Base-by-base conservation (phyloP, 2,797 vertebrate genomes). In the Manis crassicaudata region DNA sequence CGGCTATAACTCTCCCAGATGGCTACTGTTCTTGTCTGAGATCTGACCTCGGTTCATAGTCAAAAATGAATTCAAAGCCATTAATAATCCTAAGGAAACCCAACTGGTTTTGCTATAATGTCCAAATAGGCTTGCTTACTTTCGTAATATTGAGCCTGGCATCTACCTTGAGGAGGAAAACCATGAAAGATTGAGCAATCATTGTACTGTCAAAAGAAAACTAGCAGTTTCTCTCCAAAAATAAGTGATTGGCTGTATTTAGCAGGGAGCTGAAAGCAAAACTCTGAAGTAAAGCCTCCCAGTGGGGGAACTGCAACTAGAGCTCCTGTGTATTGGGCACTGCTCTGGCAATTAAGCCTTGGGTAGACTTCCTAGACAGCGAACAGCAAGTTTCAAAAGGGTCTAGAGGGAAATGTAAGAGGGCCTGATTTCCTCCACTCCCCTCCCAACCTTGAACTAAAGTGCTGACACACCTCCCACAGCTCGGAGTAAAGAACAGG, bases 221-320 rank as follows among this genome's bases (percentile, higher is more conserved):
- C 13, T 13, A n/a, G 68, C 56, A 40, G 56, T 25, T 95, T 85
- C 35, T 88, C 72, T 94, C 43, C 67, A 79, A 95, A 46, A 96
- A 86, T n/a, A 92, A 76, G 82, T 11, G 52, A 79, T 0, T 91
- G 68, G 50, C 2, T 77, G 91, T 54, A 89, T 75, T 75, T 25
- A 92, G 40, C 76, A 93, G 43, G n/a, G 12, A 75, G 65, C 4
- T 79, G 73, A 95, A 89, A 88, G 93, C 37, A 91, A 82, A 96
- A 82, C 21, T 67, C 75, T 10, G 29, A 92, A 63, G 50, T 29
- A 84, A 93, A 94, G 80, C 1, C 25, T 85, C 63, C 93, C n/a
- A 23, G 79, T 20, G 20, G 54, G 73, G 29, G 27, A 83, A 77
- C 16, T 68, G 8, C 12, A 81, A 54, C n/a, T 27, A 52, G 54